phyloP scores from a whole-genome alignment of 1,140 invertebrate species.

The Chymomyza costata region DNA sequence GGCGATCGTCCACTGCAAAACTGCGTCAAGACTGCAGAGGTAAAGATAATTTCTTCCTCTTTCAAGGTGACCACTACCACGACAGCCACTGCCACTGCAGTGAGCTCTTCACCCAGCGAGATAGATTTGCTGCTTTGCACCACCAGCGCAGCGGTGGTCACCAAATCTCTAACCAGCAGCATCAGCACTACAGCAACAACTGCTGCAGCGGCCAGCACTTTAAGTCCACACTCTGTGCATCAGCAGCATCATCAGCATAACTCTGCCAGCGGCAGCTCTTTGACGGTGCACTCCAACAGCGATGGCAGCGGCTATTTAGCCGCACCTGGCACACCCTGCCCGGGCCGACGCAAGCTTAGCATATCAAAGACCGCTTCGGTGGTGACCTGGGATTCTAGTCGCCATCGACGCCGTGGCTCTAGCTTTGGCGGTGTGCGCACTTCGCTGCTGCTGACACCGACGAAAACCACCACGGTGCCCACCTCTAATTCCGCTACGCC shows the following conservation, averaged over 20 bases:
- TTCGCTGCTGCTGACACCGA: slow-evolving; percentile 72
- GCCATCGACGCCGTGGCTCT: slow-evolving; percentile 76
- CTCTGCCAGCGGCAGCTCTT: slow-evolving; percentile 20
- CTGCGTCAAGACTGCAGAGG: slow-evolving; percentile 75
- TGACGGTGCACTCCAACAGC: slow-evolving; percentile 40
- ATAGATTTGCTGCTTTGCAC: slow-evolving; percentile 59
- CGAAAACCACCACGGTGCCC: slow-evolving; percentile 65
- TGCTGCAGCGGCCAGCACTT: slow-evolving; percentile 24
- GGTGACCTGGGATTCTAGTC: slow-evolving; percentile 80
- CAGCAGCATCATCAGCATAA: slow-evolving; percentile 12
- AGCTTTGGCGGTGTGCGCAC: slow-evolving; percentile 80
- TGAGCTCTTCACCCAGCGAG: slow-evolving; percentile 61
- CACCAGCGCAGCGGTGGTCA: slow-evolving; percentile 6
- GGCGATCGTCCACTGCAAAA: slow-evolving; percentile 78
- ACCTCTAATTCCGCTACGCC: slow-evolving; percentile 75
- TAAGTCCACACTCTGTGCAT: slow-evolving; percentile 35
- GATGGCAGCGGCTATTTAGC: slow-evolving; percentile 40
- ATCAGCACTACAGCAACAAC: slow-evolving; percentile 22
- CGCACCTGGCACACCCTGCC: slow-evolving; percentile 55
- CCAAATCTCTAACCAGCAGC: slow-evolving; percentile 36
- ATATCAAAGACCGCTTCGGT: slow-evolving; percentile 75
- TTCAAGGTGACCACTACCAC: slow-evolving; percentile 59
- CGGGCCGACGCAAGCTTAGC: slow-evolving; percentile 57
- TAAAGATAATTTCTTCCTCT: slow-evolving; percentile 77
- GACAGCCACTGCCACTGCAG: slow-evolving; percentile 28